These are phyloP conservation scores for Panurus biarmicus DNA, from an alignment of 2,113 vertebrate genomes.

Conservation along the genomic window DNA sequence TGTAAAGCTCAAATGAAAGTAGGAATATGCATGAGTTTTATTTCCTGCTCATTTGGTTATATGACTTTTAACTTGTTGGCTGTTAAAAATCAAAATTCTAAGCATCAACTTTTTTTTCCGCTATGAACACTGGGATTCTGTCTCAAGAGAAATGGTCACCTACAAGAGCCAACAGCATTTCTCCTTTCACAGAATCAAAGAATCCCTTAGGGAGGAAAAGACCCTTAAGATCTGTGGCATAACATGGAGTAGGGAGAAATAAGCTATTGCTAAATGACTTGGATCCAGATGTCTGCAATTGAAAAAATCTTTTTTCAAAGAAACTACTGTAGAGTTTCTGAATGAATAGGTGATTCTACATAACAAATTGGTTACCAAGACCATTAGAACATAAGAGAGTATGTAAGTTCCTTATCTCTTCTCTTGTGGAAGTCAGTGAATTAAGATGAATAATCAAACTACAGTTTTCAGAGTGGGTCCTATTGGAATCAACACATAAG, in stretches of 20 bases:
- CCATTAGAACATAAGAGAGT: neutral
- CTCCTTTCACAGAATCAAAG: neutral
- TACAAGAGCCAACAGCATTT: neutral
- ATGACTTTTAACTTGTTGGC: neutral
- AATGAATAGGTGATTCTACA: neutral
- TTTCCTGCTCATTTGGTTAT: neutral
- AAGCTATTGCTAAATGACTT: neutral
- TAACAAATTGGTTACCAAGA: neutral
- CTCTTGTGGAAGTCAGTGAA: neutral
- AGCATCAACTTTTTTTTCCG: neutral
- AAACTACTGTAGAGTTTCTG: neutral
- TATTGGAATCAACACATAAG: neutral
- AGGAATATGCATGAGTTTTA: neutral
- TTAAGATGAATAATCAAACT: neutral
- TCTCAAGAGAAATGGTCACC: neutral
- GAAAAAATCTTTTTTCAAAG: neutral
- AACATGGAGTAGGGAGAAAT: neutral
- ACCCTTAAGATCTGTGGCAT: neutral
- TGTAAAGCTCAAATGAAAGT: neutral
- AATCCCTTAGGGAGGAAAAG: neutral
- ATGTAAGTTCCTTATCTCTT: neutral
- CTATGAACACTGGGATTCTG: neutral
- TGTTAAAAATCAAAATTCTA: neutral
- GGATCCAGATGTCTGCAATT: neutral
- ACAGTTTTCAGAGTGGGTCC: neutral